Evolutionary conservation across 2,797 vertebrate genomes (phyloP), one percentile per base, ranked within the genome.

Genomic region (Urocyon cinereoargenteus): DNA sequence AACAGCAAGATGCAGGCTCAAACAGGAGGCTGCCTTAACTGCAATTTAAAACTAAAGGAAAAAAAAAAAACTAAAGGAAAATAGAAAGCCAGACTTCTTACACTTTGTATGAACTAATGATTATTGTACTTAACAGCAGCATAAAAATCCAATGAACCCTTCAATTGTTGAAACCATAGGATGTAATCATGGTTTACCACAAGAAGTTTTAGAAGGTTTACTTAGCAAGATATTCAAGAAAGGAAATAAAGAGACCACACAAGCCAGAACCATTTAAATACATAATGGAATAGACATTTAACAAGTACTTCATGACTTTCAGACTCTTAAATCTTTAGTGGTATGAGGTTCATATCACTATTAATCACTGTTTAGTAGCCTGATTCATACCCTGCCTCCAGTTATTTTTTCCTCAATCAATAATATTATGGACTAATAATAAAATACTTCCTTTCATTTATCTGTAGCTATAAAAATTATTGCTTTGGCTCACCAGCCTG

Each of bases 161-260:
- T 70, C 81, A 93, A 79, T 61, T 93, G 84, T 75, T 73, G 55
- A 96, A 93, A 95, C 6, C 59, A 92, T 84, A 90, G 16, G 10
- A 81, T 70, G 45, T 92, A 89, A 91, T 87, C 86, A 94, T 82
- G 61, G 55, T 72, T 72, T 85, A 91, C 75, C 59, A 72, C 53
- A 78, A 83, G 64, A 91, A 78, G n/a, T 93, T 97, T 97, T 92
- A 96, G 36, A 96, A 91, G 26, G 53, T 49, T 95, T 90, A 94
- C 75, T 96, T 94, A 91, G 79, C 19, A 93, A 91, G 31, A 36
- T 73, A 21, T 61, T 92, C 45, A 90, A 94, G 75, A 95, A 81
- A 94, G 31, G 31, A 86, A 92, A 88, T 81, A 51, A 34, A 92
- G 92, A n/a, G 82, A 66, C 9, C 53, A 94, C n/a, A 78, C 88